Evolutionary conservation across 53 echinoderm and acorn worm genomes (phyloP).

Genomic region (Luidia sarsii): DNA sequence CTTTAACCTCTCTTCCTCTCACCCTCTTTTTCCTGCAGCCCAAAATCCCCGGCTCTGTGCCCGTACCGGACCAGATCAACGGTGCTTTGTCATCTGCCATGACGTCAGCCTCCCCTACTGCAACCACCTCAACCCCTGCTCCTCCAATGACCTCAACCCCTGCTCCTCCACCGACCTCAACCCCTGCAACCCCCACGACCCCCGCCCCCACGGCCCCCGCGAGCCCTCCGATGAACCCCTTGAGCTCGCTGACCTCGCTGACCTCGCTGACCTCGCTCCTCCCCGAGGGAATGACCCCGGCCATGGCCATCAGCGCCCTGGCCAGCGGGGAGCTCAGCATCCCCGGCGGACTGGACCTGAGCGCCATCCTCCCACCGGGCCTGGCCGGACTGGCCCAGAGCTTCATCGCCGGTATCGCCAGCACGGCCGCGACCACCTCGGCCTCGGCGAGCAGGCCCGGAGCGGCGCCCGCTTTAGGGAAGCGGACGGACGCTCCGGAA

Average conservation of each 20-base stretch:
- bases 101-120: not conserved
- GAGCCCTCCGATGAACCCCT: not conserved
- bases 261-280: conserved; percentile 3
- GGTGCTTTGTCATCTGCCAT: not conserved
- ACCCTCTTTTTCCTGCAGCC: conserved; percentile 12
- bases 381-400: no score
- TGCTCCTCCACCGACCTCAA: not conserved
- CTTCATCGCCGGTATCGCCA: not conserved
- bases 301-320: conserved; percentile 20
- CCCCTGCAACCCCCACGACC: not conserved
- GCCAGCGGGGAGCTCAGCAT: conserved; percentile 21
- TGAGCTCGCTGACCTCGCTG: conserved; percentile 11
- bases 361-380: not conserved
- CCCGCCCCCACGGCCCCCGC: no score
- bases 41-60: conserved; percentile 19
- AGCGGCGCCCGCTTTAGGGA: not conserved
- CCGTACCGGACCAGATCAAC: conserved; percentile 18
- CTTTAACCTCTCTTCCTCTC: no score
- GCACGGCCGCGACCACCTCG: not conserved
- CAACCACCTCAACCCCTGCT: not conserved
- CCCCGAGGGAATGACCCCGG: conserved; percentile 32
- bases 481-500: no score
- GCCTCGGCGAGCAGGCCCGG: not conserved
- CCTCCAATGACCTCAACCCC: not conserved
- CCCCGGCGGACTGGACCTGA: not conserved